These are phyloP conservation scores for Orchestia grillus DNA, from an alignment of 1,140 invertebrate genomes.

Conservation along the genomic window DNA sequence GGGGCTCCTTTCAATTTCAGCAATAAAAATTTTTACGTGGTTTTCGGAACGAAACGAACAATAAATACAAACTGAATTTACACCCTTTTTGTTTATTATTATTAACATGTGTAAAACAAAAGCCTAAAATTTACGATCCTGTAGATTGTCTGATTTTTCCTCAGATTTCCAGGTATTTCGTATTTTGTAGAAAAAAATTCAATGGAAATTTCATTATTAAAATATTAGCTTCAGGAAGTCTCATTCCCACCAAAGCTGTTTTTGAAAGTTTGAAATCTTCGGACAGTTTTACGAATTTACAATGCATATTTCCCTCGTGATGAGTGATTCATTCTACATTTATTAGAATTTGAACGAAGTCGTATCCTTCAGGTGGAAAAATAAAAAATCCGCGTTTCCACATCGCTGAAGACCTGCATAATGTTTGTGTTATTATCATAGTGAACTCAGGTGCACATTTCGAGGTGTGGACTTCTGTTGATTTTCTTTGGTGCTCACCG, in stretches of 20 bases:
- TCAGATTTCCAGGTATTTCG: background rate
- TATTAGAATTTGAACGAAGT: too few relatives aligned
- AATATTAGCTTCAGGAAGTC: background rate
- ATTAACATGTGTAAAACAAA: background rate
- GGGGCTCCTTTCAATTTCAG: background rate
- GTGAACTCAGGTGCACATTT: too few relatives aligned
- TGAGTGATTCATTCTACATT: too few relatives aligned
- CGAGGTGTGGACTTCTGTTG: too few relatives aligned
- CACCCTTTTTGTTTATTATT: background rate
- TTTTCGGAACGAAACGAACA: background rate
- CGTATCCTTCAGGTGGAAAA: too few relatives aligned
- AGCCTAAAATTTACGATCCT: background rate
- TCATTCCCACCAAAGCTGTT: background rate
- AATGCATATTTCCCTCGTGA: too few relatives aligned
- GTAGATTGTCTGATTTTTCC: background rate
- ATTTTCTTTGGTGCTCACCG: too few relatives aligned
- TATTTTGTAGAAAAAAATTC: background rate
- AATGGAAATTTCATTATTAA: background rate
- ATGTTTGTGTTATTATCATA: too few relatives aligned
- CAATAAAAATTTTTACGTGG: background rate
- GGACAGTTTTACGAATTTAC: too few relatives aligned
- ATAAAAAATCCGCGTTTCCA: too few relatives aligned
- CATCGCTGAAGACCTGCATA: too few relatives aligned
- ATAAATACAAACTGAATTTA: background rate
- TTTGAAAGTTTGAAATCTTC: too few relatives aligned